phyloP scores from a whole-genome alignment of 2,797 vertebrate genomes.

The Channa striata region DNA sequence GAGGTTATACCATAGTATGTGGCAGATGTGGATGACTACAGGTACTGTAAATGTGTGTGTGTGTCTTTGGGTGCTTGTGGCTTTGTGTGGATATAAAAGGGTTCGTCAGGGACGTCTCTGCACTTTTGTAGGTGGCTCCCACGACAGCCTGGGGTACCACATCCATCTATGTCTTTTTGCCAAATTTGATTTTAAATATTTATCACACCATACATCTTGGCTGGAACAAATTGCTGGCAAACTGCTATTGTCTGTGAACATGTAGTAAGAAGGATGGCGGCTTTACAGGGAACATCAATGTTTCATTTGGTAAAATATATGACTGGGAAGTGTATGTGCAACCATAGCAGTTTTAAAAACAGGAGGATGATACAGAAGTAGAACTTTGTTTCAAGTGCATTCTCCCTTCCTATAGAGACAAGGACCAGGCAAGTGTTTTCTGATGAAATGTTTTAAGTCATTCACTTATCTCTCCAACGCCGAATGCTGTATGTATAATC shows the following conservation, averaged over 20 bases:
- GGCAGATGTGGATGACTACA: slow-evolving; percentile 29
- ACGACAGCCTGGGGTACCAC: slow-evolving; percentile 86
- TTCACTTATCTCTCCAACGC: neutral
- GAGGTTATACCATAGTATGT: slow-evolving; percentile 3
- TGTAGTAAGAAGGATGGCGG: slow-evolving; percentile 96
- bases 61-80: slow-evolving; percentile 10
- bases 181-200: slow-evolving; percentile 99
- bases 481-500: slow-evolving; percentile 1
- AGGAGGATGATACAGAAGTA: slow-evolving; percentile 56
- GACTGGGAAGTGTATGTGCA: slow-evolving; percentile 80
- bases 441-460: slow-evolving; percentile 11
- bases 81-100: slow-evolving; percentile 33
- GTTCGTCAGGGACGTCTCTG: slow-evolving; percentile 66
- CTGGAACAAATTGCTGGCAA: slow-evolving; percentile 97
- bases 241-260: slow-evolving; percentile 97
- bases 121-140: slow-evolving; percentile 78
- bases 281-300: slow-evolving; percentile 98
- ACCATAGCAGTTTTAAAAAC: slow-evolving; percentile 73
- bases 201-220: slow-evolving; percentile 98
- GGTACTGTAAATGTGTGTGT: slow-evolving; percentile 18
- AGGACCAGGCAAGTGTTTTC: slow-evolving; percentile 12
- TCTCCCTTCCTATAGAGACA: slow-evolving; percentile 20
- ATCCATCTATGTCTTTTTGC: slow-evolving; percentile 99
- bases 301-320: slow-evolving; percentile 99
- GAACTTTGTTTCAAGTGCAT: slow-evolving; percentile 60